These are phyloP conservation scores for Anhinga rufa DNA, from an alignment of 2,113 vertebrate genomes.

Conservation along the genomic window DNA sequence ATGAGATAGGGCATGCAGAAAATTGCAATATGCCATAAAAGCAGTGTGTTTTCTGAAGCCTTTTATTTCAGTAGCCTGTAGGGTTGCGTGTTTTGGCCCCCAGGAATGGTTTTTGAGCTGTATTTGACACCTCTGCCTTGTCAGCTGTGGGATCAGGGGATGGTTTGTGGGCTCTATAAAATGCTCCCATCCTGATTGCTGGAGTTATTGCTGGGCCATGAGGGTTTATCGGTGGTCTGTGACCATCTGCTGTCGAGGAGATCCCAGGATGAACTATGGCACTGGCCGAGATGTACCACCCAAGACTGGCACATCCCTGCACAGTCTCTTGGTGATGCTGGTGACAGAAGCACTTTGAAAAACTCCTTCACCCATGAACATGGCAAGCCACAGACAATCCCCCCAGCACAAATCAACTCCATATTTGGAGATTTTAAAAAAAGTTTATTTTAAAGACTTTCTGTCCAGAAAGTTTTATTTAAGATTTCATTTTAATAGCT, in stretches of 20 bases:
- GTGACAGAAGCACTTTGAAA: neutral
- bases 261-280: neutral
- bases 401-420: neutral
- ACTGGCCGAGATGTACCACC: no score
- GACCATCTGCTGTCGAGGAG: neutral
- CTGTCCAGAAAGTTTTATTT: neutral
- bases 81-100: no score
- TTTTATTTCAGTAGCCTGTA: neutral
- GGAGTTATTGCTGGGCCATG: neutral
- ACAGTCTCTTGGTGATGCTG: neutral
- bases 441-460: neutral
- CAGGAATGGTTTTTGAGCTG: neutral
- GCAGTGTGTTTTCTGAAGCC: neutral
- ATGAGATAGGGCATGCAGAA: neutral
- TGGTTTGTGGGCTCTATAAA: neutral
- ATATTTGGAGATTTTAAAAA: neutral
- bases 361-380: neutral
- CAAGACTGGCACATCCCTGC: neutral
- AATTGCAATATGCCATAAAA: neutral
- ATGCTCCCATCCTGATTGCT: neutral
- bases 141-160: neutral
- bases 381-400: neutral
- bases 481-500: neutral
- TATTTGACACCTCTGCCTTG: neutral
- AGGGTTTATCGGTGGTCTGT: rapidly evolving